phyloP scores from a whole-genome alignment of 2,797 vertebrate genomes.

The Poliocrania exsul region DNA sequence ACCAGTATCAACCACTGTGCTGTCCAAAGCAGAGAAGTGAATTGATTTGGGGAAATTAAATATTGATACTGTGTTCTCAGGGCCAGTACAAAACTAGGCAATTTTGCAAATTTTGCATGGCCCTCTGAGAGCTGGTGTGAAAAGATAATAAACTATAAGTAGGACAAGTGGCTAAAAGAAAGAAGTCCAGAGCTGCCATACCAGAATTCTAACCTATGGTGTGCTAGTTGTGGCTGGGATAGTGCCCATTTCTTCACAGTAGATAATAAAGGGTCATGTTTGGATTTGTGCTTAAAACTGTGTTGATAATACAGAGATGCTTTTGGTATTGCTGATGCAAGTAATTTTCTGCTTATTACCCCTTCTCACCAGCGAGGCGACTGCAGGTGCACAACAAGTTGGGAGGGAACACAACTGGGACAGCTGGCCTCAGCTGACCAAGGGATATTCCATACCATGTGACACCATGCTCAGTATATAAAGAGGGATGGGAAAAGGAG shows the following conservation, averaged over 20 bases:
- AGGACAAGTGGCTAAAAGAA: background rate
- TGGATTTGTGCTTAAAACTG: background rate
- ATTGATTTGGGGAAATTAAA: constrained; percentile 48
- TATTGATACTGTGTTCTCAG: constrained; percentile 17
- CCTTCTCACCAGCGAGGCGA: background rate
- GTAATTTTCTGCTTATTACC: background rate
- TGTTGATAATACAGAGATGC: background rate
- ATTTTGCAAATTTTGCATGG: background rate
- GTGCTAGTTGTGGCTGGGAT: background rate
- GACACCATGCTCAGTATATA: background rate
- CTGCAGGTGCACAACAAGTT: background rate
- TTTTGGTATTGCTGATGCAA: background rate
- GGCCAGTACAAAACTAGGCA: background rate
- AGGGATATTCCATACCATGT: background rate
- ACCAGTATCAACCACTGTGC: background rate
- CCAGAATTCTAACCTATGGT: background rate
- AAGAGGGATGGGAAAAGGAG: fast-evolving
- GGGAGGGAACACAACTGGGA: background rate
- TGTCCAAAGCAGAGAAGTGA: background rate
- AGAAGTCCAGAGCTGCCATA: background rate
- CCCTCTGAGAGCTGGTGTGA: background rate
- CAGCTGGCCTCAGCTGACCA: background rate
- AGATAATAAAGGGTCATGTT: background rate
- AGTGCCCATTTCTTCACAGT: background rate
- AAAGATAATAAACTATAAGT: background rate